phyloP scores from a whole-genome alignment of 2,797 vertebrate species.

The Eidolon dupreanum region DNA sequence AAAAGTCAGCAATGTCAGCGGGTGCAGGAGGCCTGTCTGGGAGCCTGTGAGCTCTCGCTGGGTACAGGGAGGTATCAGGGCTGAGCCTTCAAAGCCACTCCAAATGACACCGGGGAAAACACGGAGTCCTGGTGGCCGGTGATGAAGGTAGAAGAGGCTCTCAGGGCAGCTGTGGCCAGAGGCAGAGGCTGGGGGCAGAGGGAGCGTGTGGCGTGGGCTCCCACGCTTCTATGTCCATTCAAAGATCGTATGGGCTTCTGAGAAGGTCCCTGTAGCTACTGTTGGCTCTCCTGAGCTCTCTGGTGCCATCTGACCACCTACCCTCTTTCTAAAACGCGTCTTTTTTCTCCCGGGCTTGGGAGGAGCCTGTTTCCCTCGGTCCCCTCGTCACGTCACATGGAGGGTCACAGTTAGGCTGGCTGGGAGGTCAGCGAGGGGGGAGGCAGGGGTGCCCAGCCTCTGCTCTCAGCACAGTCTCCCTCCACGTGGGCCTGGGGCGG shows the following conservation, averaged over 20 bases:
- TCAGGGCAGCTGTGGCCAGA: not conserved
- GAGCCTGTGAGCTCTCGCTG: not conserved
- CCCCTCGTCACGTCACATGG: not conserved
- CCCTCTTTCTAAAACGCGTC: not conserved
- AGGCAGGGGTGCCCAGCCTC: not conserved
- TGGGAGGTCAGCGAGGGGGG: accelerated
- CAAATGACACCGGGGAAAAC: not conserved
- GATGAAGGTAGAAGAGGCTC: not conserved
- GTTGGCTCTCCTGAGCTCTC: not conserved
- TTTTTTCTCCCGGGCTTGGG: not conserved
- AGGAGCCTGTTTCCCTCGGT: not conserved
- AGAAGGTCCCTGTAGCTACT: not conserved
- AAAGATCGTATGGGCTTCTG: not conserved
- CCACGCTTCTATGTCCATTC: not conserved
- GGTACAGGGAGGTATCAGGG: accelerated
- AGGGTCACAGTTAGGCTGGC: not conserved
- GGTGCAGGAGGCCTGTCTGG: not conserved
- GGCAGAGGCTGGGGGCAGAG: not conserved
- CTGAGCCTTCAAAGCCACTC: not conserved
- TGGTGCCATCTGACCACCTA: too few relatives aligned
- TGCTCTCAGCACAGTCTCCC: not conserved
- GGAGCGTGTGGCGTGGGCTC: not conserved
- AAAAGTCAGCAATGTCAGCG: not conserved
- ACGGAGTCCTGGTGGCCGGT: not conserved
- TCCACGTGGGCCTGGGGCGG: accelerated